Conservation (phyloP, 2,888 invertebrate species). For the Epicampocera succincta region DNA sequence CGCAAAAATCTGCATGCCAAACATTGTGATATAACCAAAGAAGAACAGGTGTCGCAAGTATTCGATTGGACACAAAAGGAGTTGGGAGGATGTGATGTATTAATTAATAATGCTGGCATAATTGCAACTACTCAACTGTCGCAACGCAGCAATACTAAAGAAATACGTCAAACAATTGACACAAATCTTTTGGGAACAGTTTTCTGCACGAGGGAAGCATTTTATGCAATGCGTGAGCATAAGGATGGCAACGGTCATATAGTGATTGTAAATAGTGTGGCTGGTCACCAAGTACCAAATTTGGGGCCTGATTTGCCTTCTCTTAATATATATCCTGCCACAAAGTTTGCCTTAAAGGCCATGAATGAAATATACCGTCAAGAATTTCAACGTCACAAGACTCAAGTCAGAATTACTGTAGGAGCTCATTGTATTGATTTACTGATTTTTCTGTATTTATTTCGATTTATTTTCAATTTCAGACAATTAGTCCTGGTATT, state of each 20-base stretch:
- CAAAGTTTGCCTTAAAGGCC: slow-evolving; percentile 81
- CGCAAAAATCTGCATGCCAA: slow-evolving; percentile 74
- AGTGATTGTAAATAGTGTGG: slow-evolving; percentile 82
- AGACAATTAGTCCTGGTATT: slow-evolving; percentile 79
- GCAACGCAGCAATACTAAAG: slow-evolving; percentile 73
- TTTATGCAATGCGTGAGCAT: slow-evolving; percentile 81
- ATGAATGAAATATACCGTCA: slow-evolving; percentile 81
- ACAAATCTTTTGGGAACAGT: slow-evolving; percentile 82
- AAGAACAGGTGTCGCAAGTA: slow-evolving; percentile 83
- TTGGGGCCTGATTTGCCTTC: slow-evolving; percentile 77
- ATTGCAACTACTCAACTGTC: slow-evolving; percentile 76
- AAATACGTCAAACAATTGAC: slow-evolving; percentile 81
- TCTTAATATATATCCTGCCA: slow-evolving; percentile 81
- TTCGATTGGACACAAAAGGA: slow-evolving; percentile 83
- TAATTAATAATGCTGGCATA: slow-evolving; percentile 85
- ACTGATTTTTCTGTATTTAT: neutral
- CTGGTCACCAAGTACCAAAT: slow-evolving; percentile 80
- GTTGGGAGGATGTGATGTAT: slow-evolving; percentile 84
- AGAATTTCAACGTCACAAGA: slow-evolving; percentile 79
- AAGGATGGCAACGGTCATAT: slow-evolving; percentile 82
- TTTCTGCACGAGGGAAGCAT: slow-evolving; percentile 82
- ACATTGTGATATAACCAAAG: slow-evolving; percentile 82
- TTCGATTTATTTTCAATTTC: slow-evolving; percentile 17
- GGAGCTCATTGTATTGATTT: slow-evolving; percentile 48
- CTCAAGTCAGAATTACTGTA: slow-evolving; percentile 80